phyloP scores from a whole-genome alignment of 2,888 invertebrate genomes.

The Patella caerulea region DNA sequence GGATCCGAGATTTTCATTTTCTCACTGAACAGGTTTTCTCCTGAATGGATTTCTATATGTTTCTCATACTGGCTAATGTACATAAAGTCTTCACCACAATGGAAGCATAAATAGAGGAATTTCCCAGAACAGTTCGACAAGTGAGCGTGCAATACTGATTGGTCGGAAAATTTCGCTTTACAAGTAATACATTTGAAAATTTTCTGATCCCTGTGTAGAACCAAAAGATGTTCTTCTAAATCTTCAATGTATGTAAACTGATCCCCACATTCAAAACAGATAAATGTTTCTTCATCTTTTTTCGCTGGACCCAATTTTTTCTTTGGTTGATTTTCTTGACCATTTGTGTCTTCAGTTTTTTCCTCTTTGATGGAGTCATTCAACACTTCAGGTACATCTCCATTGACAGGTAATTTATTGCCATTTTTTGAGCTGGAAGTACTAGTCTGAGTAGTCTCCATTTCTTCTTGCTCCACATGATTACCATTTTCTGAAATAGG shows the following conservation, averaged over 20 bases:
- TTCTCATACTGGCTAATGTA: background rate
- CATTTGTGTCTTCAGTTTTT: too few species aligned
- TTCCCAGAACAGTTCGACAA: background rate
- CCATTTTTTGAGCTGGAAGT: too few species aligned
- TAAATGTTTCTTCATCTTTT: background rate
- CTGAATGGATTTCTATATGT: background rate
- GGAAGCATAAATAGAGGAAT: background rate
- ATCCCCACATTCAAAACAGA: background rate
- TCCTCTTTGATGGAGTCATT: too few species aligned
- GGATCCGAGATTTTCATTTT: background rate
- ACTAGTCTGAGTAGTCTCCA: too few species aligned
- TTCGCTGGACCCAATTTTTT: too few species aligned
- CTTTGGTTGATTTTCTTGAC: too few species aligned
- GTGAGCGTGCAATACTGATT: background rate
- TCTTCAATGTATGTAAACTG: background rate
- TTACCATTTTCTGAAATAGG: too few species aligned
- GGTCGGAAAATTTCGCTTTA: background rate
- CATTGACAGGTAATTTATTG: too few species aligned
- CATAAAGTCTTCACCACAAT: conserved; percentile 8
- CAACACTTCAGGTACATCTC: too few species aligned
- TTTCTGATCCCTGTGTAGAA: background rate
- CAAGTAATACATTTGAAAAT: conserved; percentile 6
- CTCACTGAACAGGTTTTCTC: background rate
- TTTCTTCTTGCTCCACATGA: too few species aligned
- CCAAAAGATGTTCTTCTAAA: conserved; percentile 2